Conservation (phyloP, 2,113 vertebrate genomes). For the Labeo catla region DNA sequence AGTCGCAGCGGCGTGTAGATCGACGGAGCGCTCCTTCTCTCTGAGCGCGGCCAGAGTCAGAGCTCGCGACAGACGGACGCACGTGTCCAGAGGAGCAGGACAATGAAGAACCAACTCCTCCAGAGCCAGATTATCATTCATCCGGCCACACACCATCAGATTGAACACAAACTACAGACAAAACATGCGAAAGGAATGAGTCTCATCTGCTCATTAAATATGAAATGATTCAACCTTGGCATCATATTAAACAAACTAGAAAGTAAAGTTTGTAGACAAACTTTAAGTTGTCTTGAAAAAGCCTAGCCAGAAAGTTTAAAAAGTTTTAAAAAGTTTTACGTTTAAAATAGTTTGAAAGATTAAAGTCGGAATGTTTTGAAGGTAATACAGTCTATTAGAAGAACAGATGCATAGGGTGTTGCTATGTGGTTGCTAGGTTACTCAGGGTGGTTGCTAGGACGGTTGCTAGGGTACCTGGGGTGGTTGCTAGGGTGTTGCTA, state of each 20-base stretch:
- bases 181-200: neutral
- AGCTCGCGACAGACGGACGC: constrained; percentile 68
- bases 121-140: constrained; percentile 64
- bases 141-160: constrained; percentile 70
- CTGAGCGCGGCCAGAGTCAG: constrained; percentile 62
- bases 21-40: constrained; percentile 65
- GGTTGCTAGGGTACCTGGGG: too few species aligned
- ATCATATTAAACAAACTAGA: neutral
- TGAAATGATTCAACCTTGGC: neutral
- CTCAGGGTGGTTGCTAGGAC: too few species aligned
- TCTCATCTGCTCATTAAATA: neutral
- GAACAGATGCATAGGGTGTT: too few species aligned
- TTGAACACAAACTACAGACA: constrained; percentile 69
- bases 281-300: too few species aligned
- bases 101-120: constrained; percentile 69
- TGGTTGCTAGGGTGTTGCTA: too few species aligned
- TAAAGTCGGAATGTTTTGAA: too few species aligned
- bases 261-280: too few species aligned
- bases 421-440: too few species aligned
- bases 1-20: constrained; percentile 63
- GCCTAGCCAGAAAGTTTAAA: too few species aligned
- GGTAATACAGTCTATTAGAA: too few species aligned
- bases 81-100: constrained; percentile 64
- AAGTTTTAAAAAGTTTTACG: too few species aligned
- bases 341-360: too few species aligned